Conservation (phyloP, 2,113 vertebrate species). For the Sylvilagus bachmani region DNA sequence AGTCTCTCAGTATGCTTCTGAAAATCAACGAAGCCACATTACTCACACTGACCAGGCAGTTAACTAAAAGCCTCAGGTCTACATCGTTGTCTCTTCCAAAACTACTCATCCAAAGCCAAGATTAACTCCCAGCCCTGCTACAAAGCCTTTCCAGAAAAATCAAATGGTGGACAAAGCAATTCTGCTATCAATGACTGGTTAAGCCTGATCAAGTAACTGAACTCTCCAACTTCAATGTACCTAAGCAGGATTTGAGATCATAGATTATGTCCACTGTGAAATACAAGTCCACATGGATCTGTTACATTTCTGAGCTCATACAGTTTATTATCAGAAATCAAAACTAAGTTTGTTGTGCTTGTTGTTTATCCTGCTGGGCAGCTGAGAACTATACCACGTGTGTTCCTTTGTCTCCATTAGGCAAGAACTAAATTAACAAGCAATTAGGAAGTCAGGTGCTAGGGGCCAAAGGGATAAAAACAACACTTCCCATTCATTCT, state of each 20-base stretch:
- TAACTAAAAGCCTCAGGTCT: background rate
- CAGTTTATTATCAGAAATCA: slow-evolving; percentile 9
- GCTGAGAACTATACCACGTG: background rate
- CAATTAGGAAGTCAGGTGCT: slow-evolving; percentile 18
- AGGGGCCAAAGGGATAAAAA: slow-evolving; percentile 29
- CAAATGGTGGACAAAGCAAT: background rate
- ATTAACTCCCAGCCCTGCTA: background rate
- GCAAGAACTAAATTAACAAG: slow-evolving; percentile 61
- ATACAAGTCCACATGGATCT: background rate
- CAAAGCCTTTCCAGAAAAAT: slow-evolving; percentile 39
- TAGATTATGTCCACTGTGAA: background rate
- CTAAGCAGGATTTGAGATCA: background rate
- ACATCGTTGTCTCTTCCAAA: background rate
- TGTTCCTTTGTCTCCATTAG: slow-evolving; percentile 30
- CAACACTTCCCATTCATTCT: background rate
- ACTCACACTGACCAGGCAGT: background rate
- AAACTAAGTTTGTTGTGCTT: background rate
- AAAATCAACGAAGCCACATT: background rate
- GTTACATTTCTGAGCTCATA: slow-evolving; percentile 7
- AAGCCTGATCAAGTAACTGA: background rate
- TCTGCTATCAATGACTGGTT: background rate
- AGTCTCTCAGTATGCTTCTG: background rate
- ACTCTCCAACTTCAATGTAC: background rate
- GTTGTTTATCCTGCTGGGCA: background rate
- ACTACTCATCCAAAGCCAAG: background rate